Evolutionary conservation across 2,113 vertebrate species (phyloP).

Genomic region (Anseranas semipalmata): DNA sequence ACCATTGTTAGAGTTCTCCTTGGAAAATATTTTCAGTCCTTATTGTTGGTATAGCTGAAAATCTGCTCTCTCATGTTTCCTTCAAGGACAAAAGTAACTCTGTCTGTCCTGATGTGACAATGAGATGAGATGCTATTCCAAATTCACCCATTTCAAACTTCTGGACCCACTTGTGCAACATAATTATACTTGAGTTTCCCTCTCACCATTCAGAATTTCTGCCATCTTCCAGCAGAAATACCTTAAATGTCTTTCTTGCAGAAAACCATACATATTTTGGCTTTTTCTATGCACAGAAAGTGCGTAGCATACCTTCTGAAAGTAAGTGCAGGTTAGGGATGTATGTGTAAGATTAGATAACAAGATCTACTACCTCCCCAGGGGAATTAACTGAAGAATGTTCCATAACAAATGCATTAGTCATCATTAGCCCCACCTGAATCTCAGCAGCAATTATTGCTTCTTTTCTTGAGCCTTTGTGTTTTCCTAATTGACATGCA

Average conservation of each 20-base stretch:
- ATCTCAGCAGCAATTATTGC: neutral
- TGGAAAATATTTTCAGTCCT: neutral
- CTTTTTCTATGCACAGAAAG: neutral
- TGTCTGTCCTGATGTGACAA: neutral
- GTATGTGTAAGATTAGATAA: constrained; percentile 45
- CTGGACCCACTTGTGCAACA: accelerated
- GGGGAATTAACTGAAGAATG: constrained; percentile 17
- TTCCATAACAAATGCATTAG: constrained; percentile 47
- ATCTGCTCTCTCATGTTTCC: neutral
- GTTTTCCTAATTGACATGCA: neutral
- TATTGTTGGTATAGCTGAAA: neutral
- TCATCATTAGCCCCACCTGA: constrained; percentile 33
- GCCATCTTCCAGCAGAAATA: neutral
- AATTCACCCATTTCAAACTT: neutral
- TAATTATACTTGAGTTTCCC: neutral
- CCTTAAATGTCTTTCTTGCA: neutral
- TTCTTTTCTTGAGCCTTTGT: constrained; percentile 6
- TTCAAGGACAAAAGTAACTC: neutral
- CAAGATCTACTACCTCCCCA: neutral
- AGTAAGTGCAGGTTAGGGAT: neutral
- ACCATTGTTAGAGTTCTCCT: neutral
- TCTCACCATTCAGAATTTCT: neutral
- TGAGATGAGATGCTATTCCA: neutral
- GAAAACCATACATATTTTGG: neutral
- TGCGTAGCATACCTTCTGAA: neutral